Evolutionary conservation across 1,140 invertebrate species (phyloP).

Genomic region (Apolygus lucorum): DNA sequence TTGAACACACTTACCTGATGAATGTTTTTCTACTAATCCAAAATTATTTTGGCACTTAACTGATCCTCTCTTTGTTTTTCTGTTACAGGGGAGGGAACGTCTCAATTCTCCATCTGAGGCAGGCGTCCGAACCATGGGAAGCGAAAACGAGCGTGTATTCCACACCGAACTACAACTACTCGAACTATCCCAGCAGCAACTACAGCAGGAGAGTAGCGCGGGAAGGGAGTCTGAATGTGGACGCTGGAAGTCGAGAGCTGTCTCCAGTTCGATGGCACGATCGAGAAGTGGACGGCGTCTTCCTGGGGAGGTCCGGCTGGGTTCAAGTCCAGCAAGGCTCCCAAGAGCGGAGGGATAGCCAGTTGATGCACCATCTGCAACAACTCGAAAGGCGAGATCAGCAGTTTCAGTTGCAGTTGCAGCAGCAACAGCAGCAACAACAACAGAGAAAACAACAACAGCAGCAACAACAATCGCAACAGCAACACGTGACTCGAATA

Average conservation of each 20-base stretch:
- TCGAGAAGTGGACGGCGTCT: conserved; percentile 49
- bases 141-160: conserved; percentile 35
- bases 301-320: conserved; percentile 48
- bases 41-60: too few species aligned
- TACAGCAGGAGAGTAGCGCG: conserved; percentile 10
- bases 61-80: conserved; percentile 28
- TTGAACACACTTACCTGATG: too few species aligned
- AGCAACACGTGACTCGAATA: conserved; percentile 36
- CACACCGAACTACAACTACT: conserved; percentile 12
- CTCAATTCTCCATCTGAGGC: conserved; percentile 47
- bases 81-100: conserved; percentile 48
- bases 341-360: conserved; percentile 40
- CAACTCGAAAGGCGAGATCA: conserved; percentile 27
- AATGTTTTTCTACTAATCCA: too few species aligned
- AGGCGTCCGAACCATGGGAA: conserved; percentile 47
- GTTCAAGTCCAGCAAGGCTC: conserved; percentile 51
- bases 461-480: not conserved
- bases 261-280: conserved; percentile 53
- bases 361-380: conserved; percentile 5
- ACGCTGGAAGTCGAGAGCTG: conserved; percentile 44
- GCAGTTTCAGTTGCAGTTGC: conserved; percentile 34
- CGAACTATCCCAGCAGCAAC: conserved; percentile 24
- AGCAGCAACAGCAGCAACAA: conserved; percentile 33
- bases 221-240: not conserved
- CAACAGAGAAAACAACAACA: conserved; percentile 19